Percentiles rank a stretch among this genome's conserved stretches.
Evolutionary conservation across 2,797 vertebrate species (phyloP).

Genomic region (Salmo trutta): DNA sequence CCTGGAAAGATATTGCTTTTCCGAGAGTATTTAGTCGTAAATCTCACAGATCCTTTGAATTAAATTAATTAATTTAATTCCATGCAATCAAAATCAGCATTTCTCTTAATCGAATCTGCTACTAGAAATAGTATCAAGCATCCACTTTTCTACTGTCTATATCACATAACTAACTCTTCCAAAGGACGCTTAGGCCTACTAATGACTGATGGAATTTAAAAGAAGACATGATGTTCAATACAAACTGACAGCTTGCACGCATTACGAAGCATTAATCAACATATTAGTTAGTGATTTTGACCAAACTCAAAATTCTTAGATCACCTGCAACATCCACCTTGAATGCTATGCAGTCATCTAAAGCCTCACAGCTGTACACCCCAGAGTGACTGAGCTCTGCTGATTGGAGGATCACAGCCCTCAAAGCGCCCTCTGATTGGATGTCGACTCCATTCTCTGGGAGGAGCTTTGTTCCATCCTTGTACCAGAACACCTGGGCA

Average conservation of each 20-base stretch:
- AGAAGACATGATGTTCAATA: slow-evolving; percentile 7
- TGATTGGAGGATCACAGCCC: slow-evolving; percentile 77
- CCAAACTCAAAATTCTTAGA: slow-evolving; percentile 63
- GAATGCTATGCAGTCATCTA: slow-evolving; percentile 86
- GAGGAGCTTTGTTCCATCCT: slow-evolving; percentile 82
- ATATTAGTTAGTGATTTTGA: slow-evolving; percentile 65
- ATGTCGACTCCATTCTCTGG: slow-evolving; percentile 68
- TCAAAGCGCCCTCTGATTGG: slow-evolving; percentile 74
- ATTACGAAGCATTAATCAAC: slow-evolving; percentile 52
- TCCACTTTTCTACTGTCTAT: not conserved
- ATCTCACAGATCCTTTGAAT: not conserved
- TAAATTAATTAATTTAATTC: too few species aligned
- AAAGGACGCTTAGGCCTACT: not conserved
- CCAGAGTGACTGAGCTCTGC: slow-evolving; percentile 80
- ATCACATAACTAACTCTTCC: not conserved
- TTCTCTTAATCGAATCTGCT: not conserved
- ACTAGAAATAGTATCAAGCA: not conserved
- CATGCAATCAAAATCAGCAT: not conserved
- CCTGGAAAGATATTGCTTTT: slow-evolving; percentile 4
- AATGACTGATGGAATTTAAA: not conserved
- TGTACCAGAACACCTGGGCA: slow-evolving; percentile 82
- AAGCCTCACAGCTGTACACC: slow-evolving; percentile 84
- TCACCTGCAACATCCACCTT: slow-evolving; percentile 87
- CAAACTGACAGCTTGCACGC: slow-evolving; percentile 40
- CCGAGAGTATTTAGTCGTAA: not conserved